Evolutionary conservation across 2,113 vertebrate genomes (phyloP).

Genomic region (Lates calcarifer): DNA sequence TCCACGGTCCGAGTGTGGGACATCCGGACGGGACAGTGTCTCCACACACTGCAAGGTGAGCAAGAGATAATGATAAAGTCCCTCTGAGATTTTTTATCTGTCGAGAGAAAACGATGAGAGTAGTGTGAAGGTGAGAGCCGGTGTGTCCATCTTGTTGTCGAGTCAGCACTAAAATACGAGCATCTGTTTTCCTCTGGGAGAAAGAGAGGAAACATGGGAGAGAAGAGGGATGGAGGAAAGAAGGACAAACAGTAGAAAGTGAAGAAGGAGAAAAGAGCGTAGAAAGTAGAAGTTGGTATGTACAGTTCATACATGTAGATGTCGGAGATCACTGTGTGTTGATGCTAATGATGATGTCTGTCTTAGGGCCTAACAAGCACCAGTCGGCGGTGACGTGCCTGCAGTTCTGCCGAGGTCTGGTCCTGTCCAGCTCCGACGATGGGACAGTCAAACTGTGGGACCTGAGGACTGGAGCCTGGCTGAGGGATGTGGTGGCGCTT

Average conservation of each 20-base stretch:
- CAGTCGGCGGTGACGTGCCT: constrained; percentile 98
- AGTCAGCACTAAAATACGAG: not conserved
- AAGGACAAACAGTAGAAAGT: too few species aligned
- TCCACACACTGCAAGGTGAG: constrained; percentile 98
- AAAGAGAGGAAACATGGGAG: not conserved
- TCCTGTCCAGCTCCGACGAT: constrained; percentile 98
- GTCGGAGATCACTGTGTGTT: not conserved
- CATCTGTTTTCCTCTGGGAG: not conserved
- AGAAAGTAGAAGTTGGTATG: too few species aligned
- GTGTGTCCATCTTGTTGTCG: not conserved
- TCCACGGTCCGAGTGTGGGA: constrained; percentile 99
- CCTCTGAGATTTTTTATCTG: not conserved
- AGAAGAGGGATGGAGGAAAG: not conserved
- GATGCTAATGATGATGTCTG: not conserved
- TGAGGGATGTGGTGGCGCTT: constrained; percentile 97
- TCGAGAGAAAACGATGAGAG: not conserved
- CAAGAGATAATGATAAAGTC: not conserved
- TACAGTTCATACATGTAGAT: too few species aligned
- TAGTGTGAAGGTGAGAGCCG: not conserved
- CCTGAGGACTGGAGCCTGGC: constrained; percentile 96
- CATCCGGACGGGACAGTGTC: constrained; percentile 97
- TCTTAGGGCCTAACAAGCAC: constrained; percentile 96
- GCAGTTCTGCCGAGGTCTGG: constrained; percentile 99
- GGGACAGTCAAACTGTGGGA: constrained; percentile 99
- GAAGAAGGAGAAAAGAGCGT: too few species aligned